Evolutionary conservation across 2,113 vertebrate genomes (phyloP).

Genomic region (Alces alces): DNA sequence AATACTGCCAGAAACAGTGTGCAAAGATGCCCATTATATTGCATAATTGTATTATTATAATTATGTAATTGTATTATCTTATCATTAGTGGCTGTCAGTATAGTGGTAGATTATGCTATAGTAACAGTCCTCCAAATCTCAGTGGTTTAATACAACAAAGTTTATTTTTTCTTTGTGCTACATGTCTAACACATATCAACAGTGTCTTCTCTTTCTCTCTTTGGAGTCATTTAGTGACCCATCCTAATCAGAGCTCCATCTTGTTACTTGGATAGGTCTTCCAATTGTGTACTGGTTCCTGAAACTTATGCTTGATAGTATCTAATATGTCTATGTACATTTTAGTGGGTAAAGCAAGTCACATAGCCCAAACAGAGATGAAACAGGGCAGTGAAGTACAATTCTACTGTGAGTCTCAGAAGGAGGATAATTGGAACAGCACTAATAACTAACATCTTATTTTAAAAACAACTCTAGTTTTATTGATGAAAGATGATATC

Average conservation of each 20-base stretch:
- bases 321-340: background rate
- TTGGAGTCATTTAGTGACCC: background rate
- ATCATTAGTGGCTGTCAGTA: background rate
- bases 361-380: background rate
- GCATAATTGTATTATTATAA: background rate
- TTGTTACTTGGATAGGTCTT: background rate
- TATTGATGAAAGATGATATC: background rate
- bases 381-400: background rate
- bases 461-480: background rate
- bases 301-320: background rate
- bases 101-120: background rate
- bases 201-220: background rate
- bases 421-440: background rate
- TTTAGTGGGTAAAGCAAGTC: background rate
- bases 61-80: background rate
- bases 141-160: background rate
- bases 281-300: background rate
- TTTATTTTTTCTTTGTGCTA: background rate
- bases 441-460: background rate
- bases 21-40: background rate
- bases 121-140: background rate
- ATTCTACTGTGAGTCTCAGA: background rate
- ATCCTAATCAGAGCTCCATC: background rate
- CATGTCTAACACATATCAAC: background rate
- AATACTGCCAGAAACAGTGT: background rate